Conservation (phyloP, 2,113 vertebrate species). For the Erinaceus europaeus region DNA sequence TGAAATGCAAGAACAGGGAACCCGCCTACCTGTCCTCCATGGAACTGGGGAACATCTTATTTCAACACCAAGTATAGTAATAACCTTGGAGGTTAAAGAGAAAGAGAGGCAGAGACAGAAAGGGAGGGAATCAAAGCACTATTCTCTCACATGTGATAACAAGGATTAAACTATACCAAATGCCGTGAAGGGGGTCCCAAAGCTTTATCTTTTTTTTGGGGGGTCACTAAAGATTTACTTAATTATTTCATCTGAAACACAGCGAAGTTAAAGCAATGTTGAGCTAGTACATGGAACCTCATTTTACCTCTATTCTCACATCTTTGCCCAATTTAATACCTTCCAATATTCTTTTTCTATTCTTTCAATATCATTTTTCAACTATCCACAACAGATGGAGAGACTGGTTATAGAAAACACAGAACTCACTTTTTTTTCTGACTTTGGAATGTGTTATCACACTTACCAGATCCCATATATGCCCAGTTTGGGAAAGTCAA, state of each 20-base stretch:
- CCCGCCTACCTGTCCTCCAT: no score
- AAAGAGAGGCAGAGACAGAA: no score
- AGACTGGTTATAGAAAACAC: not conserved
- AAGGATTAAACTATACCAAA: not conserved
- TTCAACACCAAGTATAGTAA: no score
- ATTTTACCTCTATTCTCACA: not conserved
- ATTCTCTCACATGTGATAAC: no score
- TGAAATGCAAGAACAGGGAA: no score
- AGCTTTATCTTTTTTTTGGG: not conserved
- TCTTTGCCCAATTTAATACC: not conserved
- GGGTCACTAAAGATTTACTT: no score
- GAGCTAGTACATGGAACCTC: no score
- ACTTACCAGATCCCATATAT: slow-evolving; percentile 27
- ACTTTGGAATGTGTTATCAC: slow-evolving; percentile 33
- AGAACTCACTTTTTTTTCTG: not conserved
- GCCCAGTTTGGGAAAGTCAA: slow-evolving; percentile 34
- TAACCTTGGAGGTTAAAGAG: no score
- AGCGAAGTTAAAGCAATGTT: no score
- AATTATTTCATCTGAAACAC: no score
- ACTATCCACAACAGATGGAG: not conserved
- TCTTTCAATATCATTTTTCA: slow-evolving; percentile 1
- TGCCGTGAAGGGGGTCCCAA: not conserved
- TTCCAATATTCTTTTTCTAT: not conserved
- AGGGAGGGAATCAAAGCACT: no score
- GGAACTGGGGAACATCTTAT: no score